phyloP scores from a whole-genome alignment of 2,797 vertebrate species.

The Spinibarbus caldwelli region DNA sequence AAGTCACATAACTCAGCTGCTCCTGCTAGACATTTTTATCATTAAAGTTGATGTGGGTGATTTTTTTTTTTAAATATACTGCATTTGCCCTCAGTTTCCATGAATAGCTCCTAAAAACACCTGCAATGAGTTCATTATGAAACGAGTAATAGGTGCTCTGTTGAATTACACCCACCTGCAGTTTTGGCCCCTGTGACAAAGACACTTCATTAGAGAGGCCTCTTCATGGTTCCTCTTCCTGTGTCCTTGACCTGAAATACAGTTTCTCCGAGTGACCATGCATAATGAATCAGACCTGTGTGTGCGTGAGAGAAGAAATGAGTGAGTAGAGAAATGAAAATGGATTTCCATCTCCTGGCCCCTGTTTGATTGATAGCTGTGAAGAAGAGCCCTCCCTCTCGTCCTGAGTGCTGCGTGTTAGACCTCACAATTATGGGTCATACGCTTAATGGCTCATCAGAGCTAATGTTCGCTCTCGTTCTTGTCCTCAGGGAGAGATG shows the following conservation, averaged over 20 bases:
- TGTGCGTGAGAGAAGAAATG: slow-evolving; percentile 7
- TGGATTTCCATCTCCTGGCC: slow-evolving; percentile 32
- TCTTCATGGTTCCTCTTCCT: slow-evolving; percentile 24
- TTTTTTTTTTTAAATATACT: neutral
- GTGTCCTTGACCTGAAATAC: slow-evolving; percentile 31
- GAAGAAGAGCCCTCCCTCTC: slow-evolving; percentile 10
- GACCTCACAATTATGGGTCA: slow-evolving; percentile 13
- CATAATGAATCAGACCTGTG: slow-evolving; percentile 47
- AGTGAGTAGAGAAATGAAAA: slow-evolving; percentile 39
- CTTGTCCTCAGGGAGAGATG: slow-evolving; percentile 82
- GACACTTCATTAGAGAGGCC: slow-evolving; percentile 46
- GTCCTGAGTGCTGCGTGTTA: neutral
- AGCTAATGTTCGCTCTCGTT: slow-evolving; percentile 20
- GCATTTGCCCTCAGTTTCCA: slow-evolving; percentile 19
- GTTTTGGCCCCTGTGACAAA: slow-evolving; percentile 19
- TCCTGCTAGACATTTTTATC: neutral
- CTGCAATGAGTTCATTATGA: slow-evolving; percentile 41
- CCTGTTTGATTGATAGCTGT: slow-evolving; percentile 38
- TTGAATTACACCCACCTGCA: slow-evolving; percentile 25
- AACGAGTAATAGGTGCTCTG: slow-evolving; percentile 1
- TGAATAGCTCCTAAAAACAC: slow-evolving; percentile 49
- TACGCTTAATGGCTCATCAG: slow-evolving; percentile 20
- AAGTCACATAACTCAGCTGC: neutral
- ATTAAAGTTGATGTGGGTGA: slow-evolving; percentile 3
- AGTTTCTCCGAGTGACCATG: slow-evolving; percentile 37